Evolutionary conservation across 2,888 invertebrate species (phyloP), one percentile per base, ranked within the genome.

Genomic region (Pristionchus fissidentatus): DNA sequence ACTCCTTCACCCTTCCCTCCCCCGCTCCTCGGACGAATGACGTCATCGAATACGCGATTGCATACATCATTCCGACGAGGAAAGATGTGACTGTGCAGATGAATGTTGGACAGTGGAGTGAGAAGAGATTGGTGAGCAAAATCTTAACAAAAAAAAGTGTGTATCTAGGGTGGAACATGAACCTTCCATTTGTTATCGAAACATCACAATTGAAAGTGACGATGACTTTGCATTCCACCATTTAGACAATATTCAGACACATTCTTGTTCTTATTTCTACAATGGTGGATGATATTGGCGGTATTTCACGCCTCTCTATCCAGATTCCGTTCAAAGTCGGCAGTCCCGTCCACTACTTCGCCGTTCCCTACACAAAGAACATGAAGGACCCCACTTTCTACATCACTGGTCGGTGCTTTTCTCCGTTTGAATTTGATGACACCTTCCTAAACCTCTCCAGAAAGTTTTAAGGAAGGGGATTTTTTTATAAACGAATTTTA

Each of bases 1-100:
- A 81, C 32, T 62, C 80, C 35, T 35, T 81, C 80, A 62, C 80
- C 15, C 80, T 81, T 7, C 80, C 80, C 38, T 32, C 80, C 13
- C 62, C 80, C 13, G 32, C 80, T 19, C 13, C 62, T 5, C 62
- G 43, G 19, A 60, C 60, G 62, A 81, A 62, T n/a, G 80, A 62
- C 1, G 80, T 62, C 32, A 62, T 81, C 41, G 62, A 81, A 19
- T 81, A 81, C 46, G 38, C 62, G 22, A 43, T 81, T 19, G 43
- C 46, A 29, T 81, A 81, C 32, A 60, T 81, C 62, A 81, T 81
- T 26, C 80, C 80, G 2, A 81, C 80, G 26, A 62, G 62, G 10
- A 29, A n/a, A 1, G 80, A 81, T 32, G 80, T 81, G 43, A 62
- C 41, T 32, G 62, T 81, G 22, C 35, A 49, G 22, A 26, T 81